Conservation (phyloP, 2,888 invertebrate species). For the Teleiodes luculella region DNA sequence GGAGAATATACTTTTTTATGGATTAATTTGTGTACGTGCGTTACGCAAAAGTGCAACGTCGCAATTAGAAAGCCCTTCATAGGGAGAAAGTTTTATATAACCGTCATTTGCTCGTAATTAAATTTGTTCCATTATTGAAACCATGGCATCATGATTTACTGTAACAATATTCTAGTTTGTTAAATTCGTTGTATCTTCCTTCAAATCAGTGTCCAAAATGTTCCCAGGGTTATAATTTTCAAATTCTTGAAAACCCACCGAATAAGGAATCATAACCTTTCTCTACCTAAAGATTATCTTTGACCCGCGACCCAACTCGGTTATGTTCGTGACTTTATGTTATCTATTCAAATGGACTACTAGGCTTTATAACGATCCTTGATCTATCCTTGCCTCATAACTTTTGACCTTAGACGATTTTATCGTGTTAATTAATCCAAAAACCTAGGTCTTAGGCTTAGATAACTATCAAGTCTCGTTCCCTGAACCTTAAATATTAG, state of each 20-base stretch:
- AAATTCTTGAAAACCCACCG: neutral
- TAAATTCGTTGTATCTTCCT: neutral
- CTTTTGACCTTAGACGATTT: neutral
- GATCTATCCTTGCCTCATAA: neutral
- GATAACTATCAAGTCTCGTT: no score
- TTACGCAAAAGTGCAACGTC: neutral
- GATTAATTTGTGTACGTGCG: neutral
- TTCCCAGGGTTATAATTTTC: neutral
- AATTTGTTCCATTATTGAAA: conserved; percentile 2
- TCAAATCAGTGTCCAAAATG: neutral
- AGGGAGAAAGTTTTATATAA: conserved; percentile 6
- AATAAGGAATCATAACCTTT: conserved; percentile 12
- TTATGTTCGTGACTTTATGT: conserved; percentile 18
- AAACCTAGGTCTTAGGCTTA: no score
- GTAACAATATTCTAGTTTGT: neutral
- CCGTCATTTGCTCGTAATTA: neutral
- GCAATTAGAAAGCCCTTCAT: conserved; percentile 5
- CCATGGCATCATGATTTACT: neutral
- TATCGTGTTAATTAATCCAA: neutral
- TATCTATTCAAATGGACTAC: conserved; percentile 17
- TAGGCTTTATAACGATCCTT: conserved; percentile 12
- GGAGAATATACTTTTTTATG: neutral
- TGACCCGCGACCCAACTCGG: conserved; percentile 15
- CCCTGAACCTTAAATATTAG: no score
- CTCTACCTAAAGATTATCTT: conserved; percentile 6